Evolutionary conservation across 1,140 invertebrate species (phyloP), one percentile per base, ranked within the genome.

Genomic region (Odontomachus brunneus): DNA sequence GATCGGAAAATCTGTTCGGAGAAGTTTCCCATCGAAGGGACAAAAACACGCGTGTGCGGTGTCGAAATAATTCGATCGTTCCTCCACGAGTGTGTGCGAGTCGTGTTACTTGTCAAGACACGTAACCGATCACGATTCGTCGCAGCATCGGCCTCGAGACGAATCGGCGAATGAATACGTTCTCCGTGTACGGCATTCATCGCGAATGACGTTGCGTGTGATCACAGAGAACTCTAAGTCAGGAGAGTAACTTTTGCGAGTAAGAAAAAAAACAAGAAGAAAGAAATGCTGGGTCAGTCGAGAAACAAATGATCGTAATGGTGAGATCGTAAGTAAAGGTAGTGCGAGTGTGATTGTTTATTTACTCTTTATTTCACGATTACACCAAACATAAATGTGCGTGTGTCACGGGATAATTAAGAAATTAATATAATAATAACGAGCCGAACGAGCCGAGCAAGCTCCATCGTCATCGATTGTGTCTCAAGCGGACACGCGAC

Each of bases 51-150:
- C 9, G 38, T 44, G 9, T 17, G 7, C 2, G 11, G 26, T 60
- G 15, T 29, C 11, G 26, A 60, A 29, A 49, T 38, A 59, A 53
- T 48, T 44, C n/a, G 33, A 60, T 24, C 44, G n/a, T 75, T n/a
- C 17, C 63, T 49, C 9, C 38, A 11, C 9, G 63, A 75, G n/a
- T 63, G 17, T 74, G 17, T 24, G 9, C 29, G 22, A 59, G 53
- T 22, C 26, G 59, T 63, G 38, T n/a, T 60, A 38, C 55, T 19
- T 53, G 53, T 60, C 72, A 75, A 75, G 5, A 89, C 91, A 92
- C 91, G 91, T 93, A 92, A 91, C 89, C 90, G 90, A 93, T 92
- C 86, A 89, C 86, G 84, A 84, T 87, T 15, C 74, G 17, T 69
- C 48, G 44, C 51, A 38, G 44, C 60, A 80, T 66, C 74, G 26